These are phyloP conservation scores for Pardalotus punctatus DNA, from an alignment of 2,113 vertebrate genomes.

Conservation along the genomic window DNA sequence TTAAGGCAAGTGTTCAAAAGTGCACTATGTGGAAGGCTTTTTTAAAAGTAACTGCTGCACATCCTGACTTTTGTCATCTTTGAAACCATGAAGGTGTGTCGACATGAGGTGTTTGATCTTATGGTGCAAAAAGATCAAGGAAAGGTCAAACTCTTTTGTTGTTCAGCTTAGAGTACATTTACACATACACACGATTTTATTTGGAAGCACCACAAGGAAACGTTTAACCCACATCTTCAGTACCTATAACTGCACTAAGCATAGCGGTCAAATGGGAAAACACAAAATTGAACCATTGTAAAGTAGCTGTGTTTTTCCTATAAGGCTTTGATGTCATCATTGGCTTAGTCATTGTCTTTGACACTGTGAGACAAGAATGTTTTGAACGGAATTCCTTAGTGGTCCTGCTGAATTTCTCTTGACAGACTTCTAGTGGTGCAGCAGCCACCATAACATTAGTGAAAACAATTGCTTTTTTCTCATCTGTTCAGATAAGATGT, in stretches of 20 bases:
- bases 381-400: background rate
- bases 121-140: fast-evolving
- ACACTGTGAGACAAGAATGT: background rate
- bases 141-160: background rate
- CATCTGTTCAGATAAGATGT: background rate
- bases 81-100: background rate
- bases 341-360: background rate
- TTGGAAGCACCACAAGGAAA: background rate
- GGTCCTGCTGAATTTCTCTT: background rate
- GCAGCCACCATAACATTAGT: background rate
- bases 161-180: background rate
- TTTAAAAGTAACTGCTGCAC: background rate
- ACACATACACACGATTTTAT: background rate
- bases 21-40: background rate
- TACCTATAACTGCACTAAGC: background rate
- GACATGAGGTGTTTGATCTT: background rate
- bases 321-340: background rate
- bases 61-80: background rate
- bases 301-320: background rate
- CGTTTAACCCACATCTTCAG: background rate
- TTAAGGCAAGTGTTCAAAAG: background rate
- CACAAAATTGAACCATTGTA: background rate
- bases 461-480: background rate
- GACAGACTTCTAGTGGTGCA: background rate
- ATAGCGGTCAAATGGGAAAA: background rate